Evolutionary conservation across 1,140 invertebrate genomes (phyloP).

Genomic region (Lutraria rhynchaena): DNA sequence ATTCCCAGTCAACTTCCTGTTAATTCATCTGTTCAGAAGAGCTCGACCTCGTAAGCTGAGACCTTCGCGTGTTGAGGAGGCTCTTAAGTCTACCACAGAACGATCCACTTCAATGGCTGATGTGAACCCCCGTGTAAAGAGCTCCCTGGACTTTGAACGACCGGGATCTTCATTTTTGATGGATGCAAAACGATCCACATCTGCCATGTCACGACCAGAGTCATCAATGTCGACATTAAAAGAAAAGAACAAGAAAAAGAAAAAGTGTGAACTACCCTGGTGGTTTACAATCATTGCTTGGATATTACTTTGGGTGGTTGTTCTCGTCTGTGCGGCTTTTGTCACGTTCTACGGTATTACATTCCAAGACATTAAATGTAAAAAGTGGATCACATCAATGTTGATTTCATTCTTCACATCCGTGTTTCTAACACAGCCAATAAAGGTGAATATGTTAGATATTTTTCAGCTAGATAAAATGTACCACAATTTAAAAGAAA

Average conservation of each 20-base stretch:
- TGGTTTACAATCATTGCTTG: conserved; percentile 84
- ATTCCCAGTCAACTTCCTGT: conserved; percentile 84
- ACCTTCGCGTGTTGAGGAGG: conserved; percentile 81
- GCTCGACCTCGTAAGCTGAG: conserved; percentile 79
- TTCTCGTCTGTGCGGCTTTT: conserved; percentile 82
- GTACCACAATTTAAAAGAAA: no score
- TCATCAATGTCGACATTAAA: conserved; percentile 19
- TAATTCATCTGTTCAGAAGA: conserved; percentile 83
- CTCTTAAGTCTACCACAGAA: conserved; percentile 69
- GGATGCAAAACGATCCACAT: conserved; percentile 57
- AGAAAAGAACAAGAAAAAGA: conserved; percentile 73
- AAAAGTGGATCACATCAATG: conserved; percentile 85
- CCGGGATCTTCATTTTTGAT: conserved; percentile 60
- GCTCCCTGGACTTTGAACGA: conserved; percentile 36
- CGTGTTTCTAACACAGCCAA: conserved; percentile 84
- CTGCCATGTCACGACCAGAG: conserved; percentile 64
- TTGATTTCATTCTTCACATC: conserved; percentile 85
- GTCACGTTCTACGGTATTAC: conserved; percentile 84
- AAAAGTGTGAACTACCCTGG: conserved; percentile 82
- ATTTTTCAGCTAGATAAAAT: no score
- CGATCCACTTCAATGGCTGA: conserved; percentile 72
- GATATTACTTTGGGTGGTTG: conserved; percentile 82
- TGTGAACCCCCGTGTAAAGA: conserved; percentile 72
- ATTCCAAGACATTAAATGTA: conserved; percentile 84
- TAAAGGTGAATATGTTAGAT: no score